Evolutionary conservation across 2,113 vertebrate genomes (phyloP), one percentile per base, ranked within the genome.

Genomic region (Odocoileus hemionus): DNA sequence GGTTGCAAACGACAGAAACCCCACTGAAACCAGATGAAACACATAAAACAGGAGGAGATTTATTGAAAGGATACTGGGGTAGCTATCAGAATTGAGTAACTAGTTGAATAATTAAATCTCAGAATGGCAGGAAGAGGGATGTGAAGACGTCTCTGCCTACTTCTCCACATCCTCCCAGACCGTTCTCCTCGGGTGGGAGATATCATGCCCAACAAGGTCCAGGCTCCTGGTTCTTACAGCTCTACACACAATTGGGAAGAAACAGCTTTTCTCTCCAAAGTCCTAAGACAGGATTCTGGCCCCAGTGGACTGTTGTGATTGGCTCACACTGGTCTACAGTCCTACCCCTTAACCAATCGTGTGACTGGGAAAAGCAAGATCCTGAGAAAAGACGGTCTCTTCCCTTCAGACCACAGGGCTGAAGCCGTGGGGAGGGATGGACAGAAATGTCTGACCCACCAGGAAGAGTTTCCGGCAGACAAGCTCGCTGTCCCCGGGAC

Each of bases 221-320:
- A 23, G 61, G 43, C 25, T 85, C 17, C 26, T 43, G 17, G 0
- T 5, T 70, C n/a, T 43, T 28, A 23, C 13, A 52, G 2, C 6
- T 83, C 60, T 0, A 13, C 6, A 25, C 2, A 11, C 23, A 19
- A 11, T 1, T 0, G 0, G 15, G 45, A 5, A 14, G 36, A 76
- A 92, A 39, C n/a, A 33, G 55, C 25, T 86, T 92, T 39, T 76
- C 54, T 52, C 21, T 25, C 39, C 26, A 13, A 36, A 36, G 11
- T 52, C 19, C 1, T 33, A 26, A 93, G 70, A 25, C 10, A 43
- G 16, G 30, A 16, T 39, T 50, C 61, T 33, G n/a, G n/a, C 23
- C 28, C 23, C 25, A 33, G 12, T 23, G 57, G 55, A 28, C 25
- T 5, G 2, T 28, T 88, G 39, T 30, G 43, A 89, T 36, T 57